Base-by-base conservation (phyloP, 1,140 invertebrate genomes). In the Eumeta japonica region DNA sequence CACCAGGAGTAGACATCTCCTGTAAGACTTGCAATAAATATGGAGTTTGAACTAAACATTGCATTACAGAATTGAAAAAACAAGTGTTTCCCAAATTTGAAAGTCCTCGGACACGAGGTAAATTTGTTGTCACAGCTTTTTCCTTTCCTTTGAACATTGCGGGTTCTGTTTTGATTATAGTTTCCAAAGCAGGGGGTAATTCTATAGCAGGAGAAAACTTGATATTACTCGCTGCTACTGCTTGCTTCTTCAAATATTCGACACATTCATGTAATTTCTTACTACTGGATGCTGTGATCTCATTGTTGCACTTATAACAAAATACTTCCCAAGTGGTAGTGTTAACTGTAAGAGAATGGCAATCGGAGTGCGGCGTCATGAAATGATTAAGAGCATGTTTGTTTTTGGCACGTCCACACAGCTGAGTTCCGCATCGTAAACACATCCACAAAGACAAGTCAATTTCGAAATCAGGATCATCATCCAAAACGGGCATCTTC, bases 31-130 rank as follows among this genome's bases (percentile, higher is more conserved):
- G 70, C 19, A 87, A 76, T 28, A 97, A 77, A 62, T 85, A 88
- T 13, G 88, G 87, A 10, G 92, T 94, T 63, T 92, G 90, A 12
- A 85, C 87, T 40, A 97, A 75, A 65, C 88, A 90, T 64, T 98
- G 94, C 77, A 97, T 83, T 2, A 97, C 91, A 27, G 93, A 89
- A 79, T 97, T 97, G 55, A 96, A 95, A 76, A 95, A 98, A 67
- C 94, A 97, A 1, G 94, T 97, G 61, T 97, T 96, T 38, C 94
- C 94, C 62, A 97, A 77, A 80, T 97, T 97, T 20, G 71, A 68
- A 33, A 94, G 70, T 10, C 90, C 90, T 75, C 82, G 72, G 0
- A 83, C 79, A 12, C 81, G 59, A 0, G 78, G 78, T 39, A 81
- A 56, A 29, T 46, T 60, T 15, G 53, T 47, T 11, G 48, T 48